Base-by-base conservation (phyloP, 2,888 invertebrate genomes). In the Sphaerophoria taeniata region DNA sequence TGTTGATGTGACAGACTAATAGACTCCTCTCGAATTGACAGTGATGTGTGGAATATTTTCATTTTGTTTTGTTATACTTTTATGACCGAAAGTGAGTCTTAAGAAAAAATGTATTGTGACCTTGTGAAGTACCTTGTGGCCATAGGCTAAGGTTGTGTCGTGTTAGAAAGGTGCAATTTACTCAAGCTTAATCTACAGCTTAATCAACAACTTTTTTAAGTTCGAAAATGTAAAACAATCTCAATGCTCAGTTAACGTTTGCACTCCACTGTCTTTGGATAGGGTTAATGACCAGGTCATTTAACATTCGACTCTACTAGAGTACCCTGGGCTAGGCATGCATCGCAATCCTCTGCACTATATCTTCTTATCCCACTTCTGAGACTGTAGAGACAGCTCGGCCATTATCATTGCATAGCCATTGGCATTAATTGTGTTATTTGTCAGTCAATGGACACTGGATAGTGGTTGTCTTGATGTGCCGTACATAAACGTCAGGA, bases 371-470 rank as follows among this genome's bases (percentile, higher is more conserved):
- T 70, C 33, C 6, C 79, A 58, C 79, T 65, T 65, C 56, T 60
- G 79, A 39, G 58, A 60, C 79, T 70, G 7, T 16, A 12, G 16
- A 3, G 34, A 36, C 16, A 75, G 39, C 61, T 72, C n/a, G 47
- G 53, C 69, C 69, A 72, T 81, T 81, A 73, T 56, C 76, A 49
- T 72, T 45, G 58, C 69, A 76, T 53, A 58, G 72, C 60, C 60
- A 74, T 84, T 71, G 75, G 47, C 43, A 75, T 84, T 67, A 84
- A 65, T 75, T 75, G 71, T 79, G 73, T 65, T 72, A 80, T 76
- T 84, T 67, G 72, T 71, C 79, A 24, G 60, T 53, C 74, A 14
- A 60, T 60, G 43, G 43, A 43, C 12, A 43, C 9, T 7, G 6
- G 7, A 53, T 39, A 45, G 61, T 39, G 51, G 39, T 5, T 6